Base-by-base conservation (phyloP, 2,113 vertebrate genomes). In the Cygnus atratus region DNA sequence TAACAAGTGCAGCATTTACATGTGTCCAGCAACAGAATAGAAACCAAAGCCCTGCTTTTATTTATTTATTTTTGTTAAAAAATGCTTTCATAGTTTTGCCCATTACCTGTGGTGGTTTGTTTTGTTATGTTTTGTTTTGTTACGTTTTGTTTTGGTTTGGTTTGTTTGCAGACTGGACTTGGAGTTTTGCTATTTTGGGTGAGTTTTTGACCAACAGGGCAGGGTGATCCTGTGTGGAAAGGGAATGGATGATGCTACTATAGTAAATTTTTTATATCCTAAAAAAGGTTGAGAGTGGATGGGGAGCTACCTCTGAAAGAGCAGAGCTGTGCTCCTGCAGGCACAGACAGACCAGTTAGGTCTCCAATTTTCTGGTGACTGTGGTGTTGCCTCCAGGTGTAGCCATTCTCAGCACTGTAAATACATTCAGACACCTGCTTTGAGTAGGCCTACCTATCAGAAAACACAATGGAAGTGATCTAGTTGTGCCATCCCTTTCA, bases 371-470 rank as follows among this genome's bases (percentile, higher is more conserved):
- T 77, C 87, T 91, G 78, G n/a, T 67, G 75, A 29, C 52, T 43
- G 3, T 18, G 76, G 14, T 61, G 85, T 71, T 62, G 46, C 19
- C 22, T 19, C 12, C 16, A 48, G 39, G 44, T 0, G 0, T 6
- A 77, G 50, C 41, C 81, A 50, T 92, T 87, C 84, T 87, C n/a
- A 89, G 35, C 3, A 15, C 31, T 35, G n/a, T 15, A 58, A 31
- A 41, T 35, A 29, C 43, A 21, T 71, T 63, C 74, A 74, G 59
- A 25, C n/a, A 80, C 33, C 44, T 77, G 37, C 35, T 87, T 65
- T 26, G 37, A n/a, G 37, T 26, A 29, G 33, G 22, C 73, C n/a
- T 79, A 24, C 33, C 21, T 35, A 46, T 35, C 52, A 55, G 46
- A 82, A 94, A 81, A 86, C 43, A n/a, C 0, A 11, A 50, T 39